These are phyloP conservation scores for Hetaerina titia DNA, from an alignment of 2,888 invertebrate species.

Conservation along the genomic window DNA sequence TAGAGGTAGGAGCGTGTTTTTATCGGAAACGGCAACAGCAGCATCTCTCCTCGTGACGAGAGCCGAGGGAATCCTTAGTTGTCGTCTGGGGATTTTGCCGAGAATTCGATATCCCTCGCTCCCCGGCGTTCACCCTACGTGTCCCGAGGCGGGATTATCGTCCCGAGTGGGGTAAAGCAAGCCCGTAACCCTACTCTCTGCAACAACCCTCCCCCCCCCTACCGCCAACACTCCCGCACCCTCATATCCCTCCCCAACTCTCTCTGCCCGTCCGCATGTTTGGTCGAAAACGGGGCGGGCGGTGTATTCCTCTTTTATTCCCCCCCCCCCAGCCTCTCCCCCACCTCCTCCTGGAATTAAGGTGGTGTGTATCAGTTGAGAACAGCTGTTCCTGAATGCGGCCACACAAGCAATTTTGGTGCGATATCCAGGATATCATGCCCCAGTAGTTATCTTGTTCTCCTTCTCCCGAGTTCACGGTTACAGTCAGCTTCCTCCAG, in stretches of 20 bases:
- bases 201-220: not conserved
- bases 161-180: not conserved
- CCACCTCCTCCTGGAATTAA: not conserved
- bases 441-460: not conserved
- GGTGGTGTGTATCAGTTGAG: not conserved
- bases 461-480: not conserved
- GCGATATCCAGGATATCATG: not conserved
- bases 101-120: constrained; percentile 5
- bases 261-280: not conserved
- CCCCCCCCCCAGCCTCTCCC: not conserved
- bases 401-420: not conserved
- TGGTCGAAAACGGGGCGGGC: not conserved
- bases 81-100: not conserved
- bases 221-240: too few relatives aligned
- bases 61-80: not conserved
- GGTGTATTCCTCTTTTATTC: not conserved
- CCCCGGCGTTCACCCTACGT: not conserved
- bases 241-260: too few relatives aligned
- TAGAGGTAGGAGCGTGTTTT: not conserved
- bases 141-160: constrained; percentile 8
- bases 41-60: not conserved
- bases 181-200: too few relatives aligned
- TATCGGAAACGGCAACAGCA: not conserved
- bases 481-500: not conserved
- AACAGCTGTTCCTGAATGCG: not conserved